Conservation (phyloP, 2,113 vertebrate species). For the Chloroceryle aenea region DNA sequence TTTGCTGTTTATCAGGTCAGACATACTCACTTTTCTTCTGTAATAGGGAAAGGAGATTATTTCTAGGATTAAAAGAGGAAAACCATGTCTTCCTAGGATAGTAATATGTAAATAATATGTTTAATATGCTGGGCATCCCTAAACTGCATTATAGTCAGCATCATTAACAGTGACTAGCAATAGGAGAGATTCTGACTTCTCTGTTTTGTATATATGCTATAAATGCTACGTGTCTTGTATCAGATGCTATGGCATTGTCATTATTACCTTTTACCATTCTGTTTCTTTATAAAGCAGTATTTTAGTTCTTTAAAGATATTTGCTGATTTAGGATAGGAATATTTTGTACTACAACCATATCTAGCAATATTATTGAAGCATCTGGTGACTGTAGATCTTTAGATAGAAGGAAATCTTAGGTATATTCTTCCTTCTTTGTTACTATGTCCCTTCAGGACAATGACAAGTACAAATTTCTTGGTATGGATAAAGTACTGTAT, state of each 20-base stretch:
- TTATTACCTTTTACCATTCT: not conserved
- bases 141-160: not conserved
- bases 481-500: not conserved
- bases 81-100: not conserved
- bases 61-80: not conserved
- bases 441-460: not conserved
- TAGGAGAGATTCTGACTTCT: not conserved
- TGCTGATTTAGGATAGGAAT: not conserved
- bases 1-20: not conserved
- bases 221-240: rapidly evolving
- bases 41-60: not conserved
- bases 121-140: not conserved
- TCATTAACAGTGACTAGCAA: not conserved
- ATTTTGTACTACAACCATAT: not conserved
- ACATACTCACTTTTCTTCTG: not conserved
- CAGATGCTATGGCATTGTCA: not conserved
- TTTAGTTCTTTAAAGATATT: not conserved
- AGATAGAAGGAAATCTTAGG: not conserved
- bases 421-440: not conserved
- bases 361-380: not conserved
- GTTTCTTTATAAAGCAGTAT: not conserved
- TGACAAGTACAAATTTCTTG: not conserved
- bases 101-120: not conserved
- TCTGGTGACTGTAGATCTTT: not conserved
- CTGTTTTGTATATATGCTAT: not conserved